phyloP scores from a whole-genome alignment of 1,140 invertebrate genomes.

The Trichonephila clavipes region DNA sequence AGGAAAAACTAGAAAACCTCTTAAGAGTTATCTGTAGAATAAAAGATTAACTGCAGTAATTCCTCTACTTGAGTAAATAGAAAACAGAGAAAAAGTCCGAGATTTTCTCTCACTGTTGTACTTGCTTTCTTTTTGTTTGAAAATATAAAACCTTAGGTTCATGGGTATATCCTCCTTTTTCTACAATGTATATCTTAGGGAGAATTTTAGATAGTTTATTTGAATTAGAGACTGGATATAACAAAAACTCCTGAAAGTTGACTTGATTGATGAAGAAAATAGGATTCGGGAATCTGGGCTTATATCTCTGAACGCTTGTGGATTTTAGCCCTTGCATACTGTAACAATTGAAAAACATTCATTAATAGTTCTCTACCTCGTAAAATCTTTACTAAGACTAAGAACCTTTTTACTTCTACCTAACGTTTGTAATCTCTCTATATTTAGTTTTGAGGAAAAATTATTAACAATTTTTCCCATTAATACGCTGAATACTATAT shows the following conservation, averaged over 20 bases:
- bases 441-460: too few species aligned
- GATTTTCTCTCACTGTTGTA: slow-evolving; percentile 6
- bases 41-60: slow-evolving; percentile 64
- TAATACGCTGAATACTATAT: too few species aligned
- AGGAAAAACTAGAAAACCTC: slow-evolving; percentile 34
- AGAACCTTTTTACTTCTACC: too few species aligned
- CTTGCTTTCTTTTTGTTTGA: not conserved
- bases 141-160: slow-evolving; percentile 16
- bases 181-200: not conserved
- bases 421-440: too few species aligned
- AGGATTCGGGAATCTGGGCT: too few species aligned
- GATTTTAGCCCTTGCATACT: not conserved
- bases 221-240: not conserved
- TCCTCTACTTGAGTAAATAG: slow-evolving; percentile 63
- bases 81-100: slow-evolving; percentile 28
- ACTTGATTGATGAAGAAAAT: slow-evolving; percentile 24
- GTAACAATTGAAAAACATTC: not conserved
- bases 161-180: not conserved
- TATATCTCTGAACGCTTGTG: not conserved
- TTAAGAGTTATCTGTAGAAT: slow-evolving; percentile 50
- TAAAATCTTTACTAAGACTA: too few species aligned
- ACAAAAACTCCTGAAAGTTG: not conserved
- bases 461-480: too few species aligned
- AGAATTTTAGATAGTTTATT: not conserved
- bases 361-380: too few species aligned